Evolutionary conservation across 1,140 invertebrate species (phyloP).

Genomic region (Eriosoma lanigerum): DNA sequence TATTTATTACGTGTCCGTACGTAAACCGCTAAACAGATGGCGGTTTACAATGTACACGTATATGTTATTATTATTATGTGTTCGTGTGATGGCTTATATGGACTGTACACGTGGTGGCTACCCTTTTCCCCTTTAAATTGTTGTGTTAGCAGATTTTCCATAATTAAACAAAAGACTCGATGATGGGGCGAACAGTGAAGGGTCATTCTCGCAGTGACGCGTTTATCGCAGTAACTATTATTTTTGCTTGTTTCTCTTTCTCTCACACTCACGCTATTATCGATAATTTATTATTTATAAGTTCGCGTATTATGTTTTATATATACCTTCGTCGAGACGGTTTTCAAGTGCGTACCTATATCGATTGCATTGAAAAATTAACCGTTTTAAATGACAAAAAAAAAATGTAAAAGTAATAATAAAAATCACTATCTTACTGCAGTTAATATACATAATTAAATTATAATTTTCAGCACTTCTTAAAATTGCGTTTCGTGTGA

Average conservation of each 20-base stretch:
- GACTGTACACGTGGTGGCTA: background rate
- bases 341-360: background rate
- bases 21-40: constrained; percentile 43
- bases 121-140: constrained; percentile 16
- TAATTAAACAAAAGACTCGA: constrained; percentile 28
- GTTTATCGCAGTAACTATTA: background rate
- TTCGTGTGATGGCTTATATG: background rate
- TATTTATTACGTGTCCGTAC: constrained; percentile 27
- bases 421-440: constrained; percentile 8
- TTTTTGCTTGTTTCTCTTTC: background rate
- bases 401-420: too few species aligned
- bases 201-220: background rate
- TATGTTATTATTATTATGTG: too few species aligned
- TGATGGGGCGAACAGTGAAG: background rate
- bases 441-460: background rate
- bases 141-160: constrained; percentile 41
- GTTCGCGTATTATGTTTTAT: constrained; percentile 2
- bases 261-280: background rate
- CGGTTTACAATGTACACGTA: background rate
- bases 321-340: background rate
- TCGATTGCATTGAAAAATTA: constrained; percentile 23
- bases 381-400: background rate
- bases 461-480: background rate
- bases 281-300: constrained; percentile 28
- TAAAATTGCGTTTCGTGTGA: background rate